These are phyloP conservation scores for Trichogramma pretiosum DNA, from an alignment of 1,140 invertebrate genomes.

Conservation along the genomic window DNA sequence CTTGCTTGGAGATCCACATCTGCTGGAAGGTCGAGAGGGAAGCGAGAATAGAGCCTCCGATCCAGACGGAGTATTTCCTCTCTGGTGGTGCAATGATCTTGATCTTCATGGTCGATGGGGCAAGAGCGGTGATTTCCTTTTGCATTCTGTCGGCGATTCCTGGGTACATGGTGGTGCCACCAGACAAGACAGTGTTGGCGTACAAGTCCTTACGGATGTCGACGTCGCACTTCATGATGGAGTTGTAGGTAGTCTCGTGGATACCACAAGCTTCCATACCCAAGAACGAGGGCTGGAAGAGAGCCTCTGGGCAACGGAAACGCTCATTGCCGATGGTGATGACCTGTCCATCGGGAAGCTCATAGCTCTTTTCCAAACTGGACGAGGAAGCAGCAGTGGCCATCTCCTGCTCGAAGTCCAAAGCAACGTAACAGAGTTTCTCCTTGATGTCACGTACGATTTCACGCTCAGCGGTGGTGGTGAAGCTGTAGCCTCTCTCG, in stretches of 20 bases:
- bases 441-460: constrained; percentile 94
- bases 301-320: constrained; percentile 94
- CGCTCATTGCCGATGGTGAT: constrained; percentile 94
- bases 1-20: constrained; percentile 95
- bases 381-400: constrained; percentile 83
- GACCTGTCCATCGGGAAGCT: constrained; percentile 90
- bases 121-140: constrained; percentile 68
- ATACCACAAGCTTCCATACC: constrained; percentile 93
- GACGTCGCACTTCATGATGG: constrained; percentile 94
- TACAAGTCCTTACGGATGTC: constrained; percentile 92
- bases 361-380: constrained; percentile 88
- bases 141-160: constrained; percentile 72
- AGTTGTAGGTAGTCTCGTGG: constrained; percentile 92
- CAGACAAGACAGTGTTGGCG: constrained; percentile 91
- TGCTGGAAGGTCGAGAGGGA: constrained; percentile 84
- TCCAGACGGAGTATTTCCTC: constrained; percentile 79
- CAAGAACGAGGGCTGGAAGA: constrained; percentile 92
- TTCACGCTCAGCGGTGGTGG: constrained; percentile 91
- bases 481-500: constrained; percentile 93
- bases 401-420: constrained; percentile 93
- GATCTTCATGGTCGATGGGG: constrained; percentile 69
- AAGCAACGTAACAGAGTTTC: constrained; percentile 83
- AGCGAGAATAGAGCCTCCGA: constrained; percentile 77
- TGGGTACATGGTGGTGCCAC: constrained; percentile 95
- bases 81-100: constrained; percentile 80